Evolutionary conservation across 37 sponge, comb jelly and placozoan species (phyloP).

Genomic region (Diacarnus erythraeanus): DNA sequence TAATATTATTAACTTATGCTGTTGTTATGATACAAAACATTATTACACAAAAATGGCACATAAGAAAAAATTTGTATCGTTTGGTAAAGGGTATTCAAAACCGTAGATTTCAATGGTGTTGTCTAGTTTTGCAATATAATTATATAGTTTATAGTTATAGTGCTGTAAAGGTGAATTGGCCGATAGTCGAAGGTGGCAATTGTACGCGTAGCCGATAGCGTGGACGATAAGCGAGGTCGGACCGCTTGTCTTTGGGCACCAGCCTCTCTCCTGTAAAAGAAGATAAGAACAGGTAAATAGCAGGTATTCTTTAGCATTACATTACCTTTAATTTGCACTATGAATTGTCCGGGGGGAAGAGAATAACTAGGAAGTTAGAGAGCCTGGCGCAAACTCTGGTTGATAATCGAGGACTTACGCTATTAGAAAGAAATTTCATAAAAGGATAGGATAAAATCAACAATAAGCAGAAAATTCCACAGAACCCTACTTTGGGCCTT

Average conservation of each 20-base stretch:
- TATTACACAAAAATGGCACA: not conserved
- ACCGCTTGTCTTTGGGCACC: not conserved
- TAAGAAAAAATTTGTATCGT: constrained; percentile 3
- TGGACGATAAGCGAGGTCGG: not conserved
- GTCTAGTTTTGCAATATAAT: not conserved
- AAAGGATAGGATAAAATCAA: too few species aligned
- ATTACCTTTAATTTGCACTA: not conserved
- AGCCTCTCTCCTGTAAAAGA: not conserved
- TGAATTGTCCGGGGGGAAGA: not conserved
- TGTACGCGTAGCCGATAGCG: constrained; percentile 1
- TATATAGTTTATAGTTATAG: not conserved
- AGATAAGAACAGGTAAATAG: not conserved
- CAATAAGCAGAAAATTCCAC: too few species aligned
- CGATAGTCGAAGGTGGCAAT: not conserved
- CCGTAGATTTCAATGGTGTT: not conserved
- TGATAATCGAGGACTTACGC: constrained; percentile 8
- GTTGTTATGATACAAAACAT: not conserved
- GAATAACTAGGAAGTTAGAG: not conserved
- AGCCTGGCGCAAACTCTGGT: constrained; percentile 6
- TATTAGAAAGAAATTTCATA: too few species aligned
- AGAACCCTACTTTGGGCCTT: too few species aligned
- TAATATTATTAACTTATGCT: not conserved
- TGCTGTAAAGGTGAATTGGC: not conserved
- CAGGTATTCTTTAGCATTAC: not conserved
- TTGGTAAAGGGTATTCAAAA: constrained; percentile 1